Evolutionary conservation across 2,797 vertebrate species (phyloP).

Genomic region (Orientallactaga sibirica): DNA sequence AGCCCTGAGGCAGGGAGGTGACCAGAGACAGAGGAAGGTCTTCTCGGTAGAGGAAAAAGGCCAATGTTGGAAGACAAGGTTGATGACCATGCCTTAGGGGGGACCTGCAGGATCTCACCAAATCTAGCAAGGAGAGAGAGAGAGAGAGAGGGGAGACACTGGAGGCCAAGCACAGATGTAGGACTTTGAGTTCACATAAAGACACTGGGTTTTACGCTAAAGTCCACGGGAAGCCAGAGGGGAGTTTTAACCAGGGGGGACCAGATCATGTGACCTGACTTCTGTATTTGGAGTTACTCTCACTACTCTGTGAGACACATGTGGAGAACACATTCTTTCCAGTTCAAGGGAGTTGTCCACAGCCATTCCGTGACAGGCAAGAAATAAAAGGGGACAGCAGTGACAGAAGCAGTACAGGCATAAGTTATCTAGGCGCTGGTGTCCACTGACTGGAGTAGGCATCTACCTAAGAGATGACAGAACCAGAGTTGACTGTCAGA

Average conservation of each 20-base stretch:
- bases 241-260: not conserved
- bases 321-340: rapidly evolving
- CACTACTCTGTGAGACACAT: not conserved
- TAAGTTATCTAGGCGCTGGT: not conserved
- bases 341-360: rapidly evolving
- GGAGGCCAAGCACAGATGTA: rapidly evolving
- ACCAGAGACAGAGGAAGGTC: too few species aligned
- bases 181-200: not conserved
- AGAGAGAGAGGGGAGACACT: not conserved
- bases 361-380: not conserved
- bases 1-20: not conserved
- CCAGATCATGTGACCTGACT: not conserved
- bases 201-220: not conserved
- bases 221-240: rapidly evolving
- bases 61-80: not conserved
- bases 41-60: not conserved
- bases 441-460: rapidly evolving
- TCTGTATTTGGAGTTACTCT: not conserved
- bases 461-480: not conserved
- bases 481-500: rapidly evolving
- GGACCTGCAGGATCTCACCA: not conserved
- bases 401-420: not conserved
- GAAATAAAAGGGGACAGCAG: too few species aligned
- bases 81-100: not conserved
- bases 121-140: not conserved